Conservation (phyloP, 2,113 vertebrate species). For the Condylura cristata region DNA sequence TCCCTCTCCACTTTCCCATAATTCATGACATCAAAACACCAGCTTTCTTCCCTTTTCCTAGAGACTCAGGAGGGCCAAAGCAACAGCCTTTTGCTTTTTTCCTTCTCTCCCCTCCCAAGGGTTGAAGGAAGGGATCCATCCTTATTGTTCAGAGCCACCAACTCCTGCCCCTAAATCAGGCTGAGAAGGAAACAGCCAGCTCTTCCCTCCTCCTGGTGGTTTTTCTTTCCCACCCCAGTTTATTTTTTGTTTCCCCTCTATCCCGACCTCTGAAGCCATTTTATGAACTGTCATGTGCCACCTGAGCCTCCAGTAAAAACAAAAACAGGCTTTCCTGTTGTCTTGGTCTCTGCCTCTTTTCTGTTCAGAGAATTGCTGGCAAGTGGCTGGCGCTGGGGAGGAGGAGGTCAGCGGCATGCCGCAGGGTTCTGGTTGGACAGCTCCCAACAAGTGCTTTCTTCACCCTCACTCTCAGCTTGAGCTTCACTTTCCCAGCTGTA, state of each 20-base stretch:
- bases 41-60: conserved; percentile 66
- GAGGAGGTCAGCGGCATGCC: neutral
- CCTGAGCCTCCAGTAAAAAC: conserved; percentile 85
- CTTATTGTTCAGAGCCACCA: conserved; percentile 57
- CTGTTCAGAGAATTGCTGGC: neutral
- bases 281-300: conserved; percentile 80
- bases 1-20: neutral
- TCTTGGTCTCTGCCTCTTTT: conserved; percentile 53
- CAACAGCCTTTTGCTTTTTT: conserved; percentile 61
- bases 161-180: conserved; percentile 67
- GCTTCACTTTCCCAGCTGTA: neutral
- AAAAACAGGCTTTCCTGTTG: conserved; percentile 78
- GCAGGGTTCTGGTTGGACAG: neutral
- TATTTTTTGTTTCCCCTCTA: conserved; percentile 69
- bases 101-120: neutral
- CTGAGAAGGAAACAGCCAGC: conserved; percentile 79
- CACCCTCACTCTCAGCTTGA: neutral
- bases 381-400: neutral
- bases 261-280: conserved; percentile 75
- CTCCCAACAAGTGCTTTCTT: neutral
- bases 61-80: conserved; percentile 78
- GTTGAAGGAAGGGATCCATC: conserved; percentile 59
- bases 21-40: conserved; percentile 75
- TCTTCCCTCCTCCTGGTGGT: conserved; percentile 72
- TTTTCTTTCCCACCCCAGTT: conserved; percentile 69